Evolutionary conservation across 2,888 invertebrate genomes (phyloP), one percentile per base, ranked within the genome.

Genomic region (Choreutis nemorana): DNA sequence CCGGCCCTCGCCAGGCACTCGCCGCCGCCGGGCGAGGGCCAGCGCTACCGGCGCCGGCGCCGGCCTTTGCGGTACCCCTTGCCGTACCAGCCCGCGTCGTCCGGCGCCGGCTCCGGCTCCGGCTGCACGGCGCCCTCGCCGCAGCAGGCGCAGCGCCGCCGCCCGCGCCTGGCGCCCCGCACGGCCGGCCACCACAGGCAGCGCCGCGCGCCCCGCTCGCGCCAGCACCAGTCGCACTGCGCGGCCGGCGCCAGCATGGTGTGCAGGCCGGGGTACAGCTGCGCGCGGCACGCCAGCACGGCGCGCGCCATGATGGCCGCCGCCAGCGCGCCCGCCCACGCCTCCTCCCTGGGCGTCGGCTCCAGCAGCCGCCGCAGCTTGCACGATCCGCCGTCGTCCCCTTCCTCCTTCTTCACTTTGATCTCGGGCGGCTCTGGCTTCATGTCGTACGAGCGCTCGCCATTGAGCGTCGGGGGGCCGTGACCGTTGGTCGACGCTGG

Each of bases 21-120:
- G 16, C 30, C 27, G 25, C 24, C 30, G 27, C 29, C 26, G 22
- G 12, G 34, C 33, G 27, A 32, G 21, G 34, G 31, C 37, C 36
- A 26, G 34, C 40, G 64, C 62, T 71, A 70, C 70, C 80, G 78
- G 40, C 75, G 73, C 21, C 70, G 60, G 40, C 82, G 81, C 26
- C 83, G 81, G 25, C 84, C 84, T 71, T 91, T 91, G 45, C 88
- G 84, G 65, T 87, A 91, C 4, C 93, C 93, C 77, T 92, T 92
- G 37, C 93, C 92, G 72, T 90, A 92, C 93, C 92, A 93, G 28
- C 92, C 92, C 47, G 55, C 60, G 40, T 50, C 56, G 50, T 53
- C 64, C 11, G 7, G 41, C 28, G 31, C 42, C 24, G 28, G 41
- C 22, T 32, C 27, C 26, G 35, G 87, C 87, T 26, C 30, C 28